Conservation (phyloP, 2,113 vertebrate genomes). For the Notothenia coriiceps region DNA sequence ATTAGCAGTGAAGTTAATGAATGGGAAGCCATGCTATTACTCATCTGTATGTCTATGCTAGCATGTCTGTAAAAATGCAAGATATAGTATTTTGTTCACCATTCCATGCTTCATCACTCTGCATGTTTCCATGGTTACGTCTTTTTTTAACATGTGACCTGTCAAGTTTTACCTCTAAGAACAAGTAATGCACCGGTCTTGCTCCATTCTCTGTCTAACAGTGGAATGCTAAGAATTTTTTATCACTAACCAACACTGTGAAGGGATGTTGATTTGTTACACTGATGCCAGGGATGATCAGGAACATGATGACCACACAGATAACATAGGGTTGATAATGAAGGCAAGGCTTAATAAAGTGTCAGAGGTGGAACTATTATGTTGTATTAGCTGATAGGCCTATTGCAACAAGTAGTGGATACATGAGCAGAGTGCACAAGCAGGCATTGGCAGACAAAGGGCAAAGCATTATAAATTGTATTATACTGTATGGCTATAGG, state of each 20-base stretch:
- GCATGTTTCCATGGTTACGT: not conserved
- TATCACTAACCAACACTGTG: not conserved
- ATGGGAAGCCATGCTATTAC: not conserved
- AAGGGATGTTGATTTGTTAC: not conserved
- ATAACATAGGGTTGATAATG: not conserved
- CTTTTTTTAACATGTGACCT: constrained; percentile 5
- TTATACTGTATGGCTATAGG: too few species aligned
- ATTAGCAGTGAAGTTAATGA: not conserved
- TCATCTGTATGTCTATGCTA: not conserved
- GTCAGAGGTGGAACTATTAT: not conserved
- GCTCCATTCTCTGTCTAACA: constrained; percentile 15
- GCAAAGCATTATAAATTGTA: too few species aligned
- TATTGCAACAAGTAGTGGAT: not conserved
- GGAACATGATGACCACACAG: not conserved
- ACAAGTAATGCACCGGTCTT: constrained; percentile 33
- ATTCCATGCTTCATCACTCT: not conserved
- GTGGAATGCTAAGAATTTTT: constrained; percentile 11
- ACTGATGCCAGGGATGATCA: not conserved
- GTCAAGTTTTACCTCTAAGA: constrained; percentile 49
- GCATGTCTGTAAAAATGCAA: not conserved
- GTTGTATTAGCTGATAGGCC: not conserved
- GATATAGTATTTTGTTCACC: too few species aligned
- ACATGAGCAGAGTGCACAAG: too few species aligned
- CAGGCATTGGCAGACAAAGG: too few species aligned
- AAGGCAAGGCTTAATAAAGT: not conserved